A percentile compares a stretch with the other conserved stretches of the same genome.
These are phyloP conservation scores for Aurelia aurita complex sp. Pacific DNA, from an alignment of 30 jellyfish, hydroid and myxozoan genomes.

Conservation along the genomic window DNA sequence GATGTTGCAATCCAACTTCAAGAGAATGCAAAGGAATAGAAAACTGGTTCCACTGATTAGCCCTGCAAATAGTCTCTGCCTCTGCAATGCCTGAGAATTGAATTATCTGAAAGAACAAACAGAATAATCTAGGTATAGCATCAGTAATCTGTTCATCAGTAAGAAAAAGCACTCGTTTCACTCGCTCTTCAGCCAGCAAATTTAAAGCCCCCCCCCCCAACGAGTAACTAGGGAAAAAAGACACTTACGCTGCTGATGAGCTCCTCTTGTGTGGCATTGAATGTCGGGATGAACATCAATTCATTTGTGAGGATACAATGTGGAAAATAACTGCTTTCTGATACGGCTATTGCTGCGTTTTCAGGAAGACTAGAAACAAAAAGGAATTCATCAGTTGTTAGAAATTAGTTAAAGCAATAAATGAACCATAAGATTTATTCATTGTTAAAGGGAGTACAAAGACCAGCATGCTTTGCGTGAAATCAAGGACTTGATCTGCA, in stretches of 20 bases:
- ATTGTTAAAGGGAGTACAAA: not conserved
- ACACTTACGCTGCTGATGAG: slow-evolving; percentile 80
- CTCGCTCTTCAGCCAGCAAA: no score
- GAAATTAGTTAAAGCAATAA: not conserved
- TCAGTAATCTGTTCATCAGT: not conserved
- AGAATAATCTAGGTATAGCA: not conserved
- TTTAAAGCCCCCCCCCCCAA: no score
- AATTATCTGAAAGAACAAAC: slow-evolving; percentile 59
- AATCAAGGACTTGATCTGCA: no score
- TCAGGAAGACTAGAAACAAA: slow-evolving; percentile 28
- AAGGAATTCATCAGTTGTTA: no score
- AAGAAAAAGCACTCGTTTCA: no score
- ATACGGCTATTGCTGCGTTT: slow-evolving; percentile 31
- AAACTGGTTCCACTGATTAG: slow-evolving; percentile 94
- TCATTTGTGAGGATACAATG: slow-evolving; percentile 44
- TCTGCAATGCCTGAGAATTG: slow-evolving; percentile 85
- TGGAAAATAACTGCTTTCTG: slow-evolving; percentile 60
- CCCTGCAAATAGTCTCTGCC: slow-evolving; percentile 89
- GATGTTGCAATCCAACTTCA: slow-evolving; percentile 95
- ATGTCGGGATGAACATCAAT: slow-evolving; percentile 60
- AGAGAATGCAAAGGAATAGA: slow-evolving; percentile 93
- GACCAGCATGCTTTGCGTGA: no score
- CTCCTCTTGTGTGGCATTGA: slow-evolving; percentile 74
- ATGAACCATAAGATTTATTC: not conserved
- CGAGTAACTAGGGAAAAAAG: no score